Base-by-base conservation (phyloP, 2,888 invertebrate species). In the Netelia inedita region DNA sequence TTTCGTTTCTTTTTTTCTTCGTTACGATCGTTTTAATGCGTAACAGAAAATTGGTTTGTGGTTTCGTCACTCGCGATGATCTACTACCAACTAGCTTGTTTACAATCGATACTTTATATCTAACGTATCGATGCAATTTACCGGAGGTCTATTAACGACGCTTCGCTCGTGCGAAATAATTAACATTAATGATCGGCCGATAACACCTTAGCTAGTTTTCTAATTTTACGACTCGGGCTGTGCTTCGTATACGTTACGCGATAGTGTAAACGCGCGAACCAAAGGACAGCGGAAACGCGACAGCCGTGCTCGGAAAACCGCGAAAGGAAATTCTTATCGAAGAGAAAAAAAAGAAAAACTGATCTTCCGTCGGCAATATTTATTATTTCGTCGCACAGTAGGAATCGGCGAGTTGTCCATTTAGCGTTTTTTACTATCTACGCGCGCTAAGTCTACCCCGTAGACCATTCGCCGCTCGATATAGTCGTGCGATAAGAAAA, bases 401-500 rank as follows among this genome's bases (percentile, higher is more conserved):
- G 16, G 63, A 35, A 46, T 14, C 23, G n/a, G 57, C n/a, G 14
- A 11, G 53, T 73, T 73, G 55, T 43, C 16, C 72, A 66, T 14
- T 63, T 57, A 19, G 9, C 57, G 57, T 55, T 57, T 57, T 57
- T 61, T 14, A 11, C 68, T 55, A 79, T 79, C 69, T 71, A 10
- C 46, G 19, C 46, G 66, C 57, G 21, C 23, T 35, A 65, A 3
- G 28, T 5, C 28, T 28, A 28, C 28, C 2, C 41, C 43, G 72
- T 14, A 16, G 55, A 63, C 41, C 21, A 21, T 65, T 57, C 72
- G 71, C 53, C 72, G 11, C 21, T 55, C 63, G n/a, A 72, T 55
- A 55, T 35, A 50, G 43, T 19, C 19, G 55, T 11, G 23, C 21
- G 79, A 79, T 72, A 79, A 79, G 71, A 72, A 69, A 78, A 79